phyloP scores from a whole-genome alignment of 2,113 vertebrate species.

The Dicaeum eximium region DNA sequence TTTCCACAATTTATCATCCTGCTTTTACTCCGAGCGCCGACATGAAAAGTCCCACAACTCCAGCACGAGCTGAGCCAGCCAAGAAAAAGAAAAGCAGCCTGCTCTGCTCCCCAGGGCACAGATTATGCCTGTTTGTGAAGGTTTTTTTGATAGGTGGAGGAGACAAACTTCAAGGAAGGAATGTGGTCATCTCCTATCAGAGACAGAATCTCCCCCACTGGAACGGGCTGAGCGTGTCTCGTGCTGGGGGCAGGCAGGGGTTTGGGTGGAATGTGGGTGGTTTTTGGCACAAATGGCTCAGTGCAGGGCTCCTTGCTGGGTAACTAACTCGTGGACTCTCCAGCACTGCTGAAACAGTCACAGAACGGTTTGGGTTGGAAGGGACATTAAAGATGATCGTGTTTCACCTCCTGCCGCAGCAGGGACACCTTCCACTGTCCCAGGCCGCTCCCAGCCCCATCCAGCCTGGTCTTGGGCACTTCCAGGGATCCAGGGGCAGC shows the following conservation, averaged over 20 bases:
- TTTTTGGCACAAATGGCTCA: neutral
- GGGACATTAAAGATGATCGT: neutral
- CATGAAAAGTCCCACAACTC: conserved; percentile 41
- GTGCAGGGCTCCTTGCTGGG: neutral
- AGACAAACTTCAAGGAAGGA: neutral
- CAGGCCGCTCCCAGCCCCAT: fast-evolving
- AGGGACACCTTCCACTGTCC: neutral
- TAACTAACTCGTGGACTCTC: too few relatives aligned
- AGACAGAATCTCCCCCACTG: neutral
- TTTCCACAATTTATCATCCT: conserved; percentile 47
- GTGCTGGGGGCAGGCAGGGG: neutral
- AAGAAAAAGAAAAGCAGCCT: conserved; percentile 44
- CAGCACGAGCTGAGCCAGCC: neutral
- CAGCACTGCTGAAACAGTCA: fast-evolving
- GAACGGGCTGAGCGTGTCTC: neutral
- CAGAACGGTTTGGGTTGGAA: neutral
- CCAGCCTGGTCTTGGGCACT: neutral
- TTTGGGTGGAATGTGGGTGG: neutral
- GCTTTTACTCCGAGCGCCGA: neutral
- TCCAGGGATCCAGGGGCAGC: neutral
- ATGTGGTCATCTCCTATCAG: neutral
- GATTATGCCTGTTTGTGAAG: neutral
- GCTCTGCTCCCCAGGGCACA: neutral
- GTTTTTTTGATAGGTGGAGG: neutral
- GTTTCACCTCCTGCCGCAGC: neutral